A percentile compares a stretch with the other conserved stretches of the same genome.
These are phyloP conservation scores for Trachymyrmex septentrionalis DNA, from an alignment of 1,140 invertebrate species.

Conservation along the genomic window DNA sequence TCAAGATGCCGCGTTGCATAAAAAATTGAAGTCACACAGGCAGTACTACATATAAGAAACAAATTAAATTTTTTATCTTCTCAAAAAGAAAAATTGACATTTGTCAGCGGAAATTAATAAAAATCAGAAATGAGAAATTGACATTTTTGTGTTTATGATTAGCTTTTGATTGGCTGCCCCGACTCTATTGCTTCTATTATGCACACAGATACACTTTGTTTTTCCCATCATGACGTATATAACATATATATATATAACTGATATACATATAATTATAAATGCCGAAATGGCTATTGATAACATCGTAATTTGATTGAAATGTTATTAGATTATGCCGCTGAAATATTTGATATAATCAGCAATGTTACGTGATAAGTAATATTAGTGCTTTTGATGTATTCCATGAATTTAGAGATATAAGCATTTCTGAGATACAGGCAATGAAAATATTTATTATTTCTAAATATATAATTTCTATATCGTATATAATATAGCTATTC, in stretches of 20 bases:
- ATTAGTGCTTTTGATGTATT: slow-evolving; percentile 16
- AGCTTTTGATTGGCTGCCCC: too few relatives aligned
- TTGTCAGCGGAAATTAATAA: too few relatives aligned
- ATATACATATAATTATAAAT: neutral
- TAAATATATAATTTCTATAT: neutral
- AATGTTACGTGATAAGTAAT: slow-evolving; percentile 15
- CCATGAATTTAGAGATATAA: neutral
- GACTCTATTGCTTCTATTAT: too few relatives aligned
- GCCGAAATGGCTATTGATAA: neutral
- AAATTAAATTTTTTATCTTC: too few relatives aligned
- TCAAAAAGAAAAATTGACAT: too few relatives aligned
- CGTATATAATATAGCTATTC: neutral
- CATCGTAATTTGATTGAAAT: slow-evolving; percentile 17
- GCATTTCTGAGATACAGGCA: neutral
- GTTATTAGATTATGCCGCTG: slow-evolving; percentile 43
- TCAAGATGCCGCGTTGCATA: too few relatives aligned
- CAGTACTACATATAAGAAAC: too few relatives aligned
- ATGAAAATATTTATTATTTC: slow-evolving; percentile 17
- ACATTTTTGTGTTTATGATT: too few relatives aligned
- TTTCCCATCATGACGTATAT: neutral
- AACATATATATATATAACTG: neutral
- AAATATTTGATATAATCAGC: neutral
- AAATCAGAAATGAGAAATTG: too few relatives aligned
- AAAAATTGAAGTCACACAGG: too few relatives aligned
- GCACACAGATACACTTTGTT: too few relatives aligned